Evolutionary conservation across 2,113 vertebrate species (phyloP), one percentile per base, ranked within the genome.

Genomic region (Procapra przewalskii): DNA sequence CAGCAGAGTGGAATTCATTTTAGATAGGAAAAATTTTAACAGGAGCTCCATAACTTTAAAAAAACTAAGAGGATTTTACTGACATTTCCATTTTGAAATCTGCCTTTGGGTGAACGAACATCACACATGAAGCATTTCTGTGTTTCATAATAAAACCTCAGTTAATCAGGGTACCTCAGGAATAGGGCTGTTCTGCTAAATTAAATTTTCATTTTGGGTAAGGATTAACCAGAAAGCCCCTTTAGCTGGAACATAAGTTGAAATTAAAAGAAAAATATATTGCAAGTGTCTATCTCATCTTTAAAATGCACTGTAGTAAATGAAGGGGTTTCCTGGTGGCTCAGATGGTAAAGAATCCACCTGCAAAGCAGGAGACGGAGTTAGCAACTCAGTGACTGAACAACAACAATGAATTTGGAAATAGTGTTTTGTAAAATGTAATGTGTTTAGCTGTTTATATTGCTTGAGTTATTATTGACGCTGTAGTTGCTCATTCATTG

Each of bases 61-160:
- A 92, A 92, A 71, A 57, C 86, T 91, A 91, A 36, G 25, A 92
- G 67, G 50, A 91, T 96, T 82, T 91, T 77, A 82, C 23, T 89
- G 40, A 86, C 45, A 48, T 92, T 97, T 96, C 81, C 67, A 83
- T 77, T 85, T 90, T 84, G 81, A 94, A 96, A 48, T 96, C 90
- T 50, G 15, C 94, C 88, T 86, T 67, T 36, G 71, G 90, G 88
- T 94, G 50, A 94, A 52, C 57, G 50, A 94, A 52, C 27, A 50
- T 90, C 33, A 40, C 79, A 48, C 55, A 31, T 64, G 90, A 75
- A 77, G 55, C 59, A 43, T 96, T 94, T 93, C 85, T 88, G 75
- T 55, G 54, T 59, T 29, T 50, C 67, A 85, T 31, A 94, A 83
- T 93, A 88, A 89, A 45, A 33, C 17, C 60, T 95, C 57, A 59